Percentiles rank a stretch among this genome's conserved stretches.
phyloP scores from a whole-genome alignment of 2,113 vertebrate species.

The Zosterops lateralis region DNA sequence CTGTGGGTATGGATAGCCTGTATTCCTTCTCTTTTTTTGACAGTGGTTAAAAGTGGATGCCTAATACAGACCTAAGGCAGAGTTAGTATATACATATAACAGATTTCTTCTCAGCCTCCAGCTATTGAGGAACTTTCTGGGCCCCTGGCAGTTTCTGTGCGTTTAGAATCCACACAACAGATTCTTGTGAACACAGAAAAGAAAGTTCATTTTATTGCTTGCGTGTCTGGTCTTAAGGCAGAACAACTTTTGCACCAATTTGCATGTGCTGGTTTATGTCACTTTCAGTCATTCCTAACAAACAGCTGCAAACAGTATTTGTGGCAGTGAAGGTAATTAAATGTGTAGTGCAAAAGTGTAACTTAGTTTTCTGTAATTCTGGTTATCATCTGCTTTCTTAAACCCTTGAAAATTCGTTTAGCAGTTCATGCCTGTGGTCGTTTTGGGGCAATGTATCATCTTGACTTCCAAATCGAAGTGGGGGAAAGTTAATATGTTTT shows the following conservation, averaged over 20 bases:
- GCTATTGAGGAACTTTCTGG: not conserved
- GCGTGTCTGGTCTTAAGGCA: not conserved
- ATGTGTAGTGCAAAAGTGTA: not conserved
- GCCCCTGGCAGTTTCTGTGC: not conserved
- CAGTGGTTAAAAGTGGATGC: not conserved
- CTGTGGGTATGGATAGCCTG: not conserved
- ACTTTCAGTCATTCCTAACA: not conserved
- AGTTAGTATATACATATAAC: not conserved
- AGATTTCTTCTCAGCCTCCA: not conserved
- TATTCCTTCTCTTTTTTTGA: not conserved
- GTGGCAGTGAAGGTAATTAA: not conserved
- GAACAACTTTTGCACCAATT: not conserved
- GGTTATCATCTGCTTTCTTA: not conserved
- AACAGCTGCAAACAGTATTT: not conserved
- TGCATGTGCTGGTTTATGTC: not conserved
- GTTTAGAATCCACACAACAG: not conserved
- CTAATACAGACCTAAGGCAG: not conserved
- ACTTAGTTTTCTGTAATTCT: not conserved
- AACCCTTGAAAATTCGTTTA: not conserved
- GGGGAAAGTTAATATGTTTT: not conserved
- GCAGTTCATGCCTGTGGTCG: not conserved
- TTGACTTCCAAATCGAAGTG: not conserved
- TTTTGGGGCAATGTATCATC: not conserved
- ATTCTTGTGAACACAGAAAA: not conserved
- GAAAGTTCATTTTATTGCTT: not conserved